phyloP scores from a whole-genome alignment of 2,888 invertebrate species.

The Euclidia mi region DNA sequence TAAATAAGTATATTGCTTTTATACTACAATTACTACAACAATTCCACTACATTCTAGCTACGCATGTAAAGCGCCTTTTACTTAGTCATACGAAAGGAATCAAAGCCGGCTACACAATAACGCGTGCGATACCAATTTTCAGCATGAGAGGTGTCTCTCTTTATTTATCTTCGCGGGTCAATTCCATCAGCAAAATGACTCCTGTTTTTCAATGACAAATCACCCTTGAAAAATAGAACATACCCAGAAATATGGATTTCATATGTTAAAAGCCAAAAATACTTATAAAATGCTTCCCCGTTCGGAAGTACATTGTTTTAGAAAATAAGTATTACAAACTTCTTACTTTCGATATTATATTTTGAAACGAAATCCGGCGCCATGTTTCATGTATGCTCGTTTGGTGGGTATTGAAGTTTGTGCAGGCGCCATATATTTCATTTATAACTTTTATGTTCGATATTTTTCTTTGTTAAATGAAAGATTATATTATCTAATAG shows the following conservation, averaged over 20 bases:
- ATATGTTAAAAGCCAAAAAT: constrained; percentile 28
- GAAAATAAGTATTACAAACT: constrained; percentile 44
- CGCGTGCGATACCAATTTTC: constrained; percentile 5
- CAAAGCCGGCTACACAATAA: background rate
- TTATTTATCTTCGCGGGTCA: constrained; percentile 22
- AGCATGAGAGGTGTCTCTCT: constrained; percentile 8
- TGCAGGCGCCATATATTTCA: constrained; percentile 16
- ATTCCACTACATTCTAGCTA: no score
- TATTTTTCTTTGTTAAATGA: constrained; percentile 16
- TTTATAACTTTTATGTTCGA: constrained; percentile 18
- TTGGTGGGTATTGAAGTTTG: constrained; percentile 47
- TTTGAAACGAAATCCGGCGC: constrained; percentile 48
- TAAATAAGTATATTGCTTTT: no score
- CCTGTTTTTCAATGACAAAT: constrained; percentile 25
- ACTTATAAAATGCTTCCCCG: constrained; percentile 15
- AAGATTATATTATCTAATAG: constrained; percentile 13
- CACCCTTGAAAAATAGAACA: constrained; percentile 42
- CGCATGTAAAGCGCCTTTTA: background rate
- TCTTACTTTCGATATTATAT: constrained; percentile 52
- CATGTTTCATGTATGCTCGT: constrained; percentile 60
- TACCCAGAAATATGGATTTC: constrained; percentile 37
- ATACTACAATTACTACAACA: no score
- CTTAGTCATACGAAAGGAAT: background rate
- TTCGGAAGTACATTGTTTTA: constrained; percentile 26
- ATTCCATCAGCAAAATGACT: constrained; percentile 31